Conservation (phyloP, 2,797 vertebrate genomes). For the Melanotaenia maccullochi region DNA sequence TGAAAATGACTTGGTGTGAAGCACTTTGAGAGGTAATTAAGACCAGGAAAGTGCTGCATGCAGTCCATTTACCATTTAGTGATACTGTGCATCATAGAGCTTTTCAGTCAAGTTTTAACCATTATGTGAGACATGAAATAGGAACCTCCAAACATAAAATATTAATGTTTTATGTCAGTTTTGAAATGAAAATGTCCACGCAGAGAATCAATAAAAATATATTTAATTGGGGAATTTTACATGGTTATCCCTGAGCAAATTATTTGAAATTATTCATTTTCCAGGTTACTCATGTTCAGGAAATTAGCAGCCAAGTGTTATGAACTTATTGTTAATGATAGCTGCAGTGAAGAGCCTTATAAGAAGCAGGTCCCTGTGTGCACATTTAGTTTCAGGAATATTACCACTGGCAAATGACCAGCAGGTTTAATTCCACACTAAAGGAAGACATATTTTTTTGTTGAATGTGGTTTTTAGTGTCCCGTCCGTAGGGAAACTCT, state of each 20-base stretch:
- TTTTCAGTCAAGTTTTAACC: not conserved
- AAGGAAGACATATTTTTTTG: no score
- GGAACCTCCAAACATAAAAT: not conserved
- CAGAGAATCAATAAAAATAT: not conserved
- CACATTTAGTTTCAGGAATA: not conserved
- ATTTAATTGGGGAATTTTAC: not conserved
- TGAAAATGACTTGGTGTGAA: not conserved
- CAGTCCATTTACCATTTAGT: not conserved
- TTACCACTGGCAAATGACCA: not conserved
- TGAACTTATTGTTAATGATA: not conserved
- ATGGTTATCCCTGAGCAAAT: not conserved
- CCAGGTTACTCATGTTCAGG: not conserved
- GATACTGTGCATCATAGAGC: not conserved
- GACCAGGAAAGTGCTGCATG: not conserved
- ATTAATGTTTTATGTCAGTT: not conserved
- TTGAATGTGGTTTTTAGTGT: no score
- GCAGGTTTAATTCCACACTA: not conserved
- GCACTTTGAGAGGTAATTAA: not conserved
- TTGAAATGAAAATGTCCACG: slow-evolving; percentile 1
- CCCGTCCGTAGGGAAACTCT: no score
- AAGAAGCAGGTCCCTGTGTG: not conserved
- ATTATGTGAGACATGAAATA: not conserved
- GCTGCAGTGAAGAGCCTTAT: not conserved
- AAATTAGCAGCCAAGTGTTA: not conserved
- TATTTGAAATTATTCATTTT: not conserved